Evolutionary conservation across 37 sponge, comb jelly and placozoan species (phyloP).

Genomic region (Chondrosia reniformis): DNA sequence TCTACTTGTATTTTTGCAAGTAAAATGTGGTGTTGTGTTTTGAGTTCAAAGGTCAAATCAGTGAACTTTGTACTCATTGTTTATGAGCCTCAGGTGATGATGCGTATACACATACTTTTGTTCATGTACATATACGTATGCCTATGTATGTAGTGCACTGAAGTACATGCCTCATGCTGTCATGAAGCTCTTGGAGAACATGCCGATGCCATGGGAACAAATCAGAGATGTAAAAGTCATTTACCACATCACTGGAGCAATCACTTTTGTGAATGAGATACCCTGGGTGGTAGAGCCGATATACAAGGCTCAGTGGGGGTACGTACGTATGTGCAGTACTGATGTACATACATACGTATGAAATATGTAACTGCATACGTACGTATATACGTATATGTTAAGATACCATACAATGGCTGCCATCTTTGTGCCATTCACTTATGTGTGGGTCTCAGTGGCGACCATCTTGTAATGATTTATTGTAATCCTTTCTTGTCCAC

Average conservation of each 20-base stretch:
- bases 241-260: constrained; percentile 99
- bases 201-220: constrained; percentile 99
- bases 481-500: not conserved
- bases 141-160: constrained; percentile 61
- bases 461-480: not conserved
- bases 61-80: not conserved
- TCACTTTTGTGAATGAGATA: constrained; percentile 98
- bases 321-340: constrained; percentile 22
- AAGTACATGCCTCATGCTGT: constrained; percentile 99
- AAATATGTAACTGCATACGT: not conserved
- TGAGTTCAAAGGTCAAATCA: too few relatives aligned
- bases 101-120: not conserved
- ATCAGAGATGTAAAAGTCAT: constrained; percentile 92
- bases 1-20: too few relatives aligned
- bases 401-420: too few relatives aligned
- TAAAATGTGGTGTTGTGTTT: too few relatives aligned
- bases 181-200: constrained; percentile 97
- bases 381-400: too few relatives aligned
- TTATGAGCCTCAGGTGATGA: too few relatives aligned
- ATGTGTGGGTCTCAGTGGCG: not conserved
- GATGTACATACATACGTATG: not conserved
- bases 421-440: not conserved
- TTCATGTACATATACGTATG: not conserved
- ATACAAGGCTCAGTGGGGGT: constrained; percentile 99
- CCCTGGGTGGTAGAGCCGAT: constrained; percentile 98